A percentile compares a stretch with the other conserved stretches of the same genome.
Evolutionary conservation across 2,113 vertebrate genomes (phyloP).

Genomic region (Cottus gobio): DNA sequence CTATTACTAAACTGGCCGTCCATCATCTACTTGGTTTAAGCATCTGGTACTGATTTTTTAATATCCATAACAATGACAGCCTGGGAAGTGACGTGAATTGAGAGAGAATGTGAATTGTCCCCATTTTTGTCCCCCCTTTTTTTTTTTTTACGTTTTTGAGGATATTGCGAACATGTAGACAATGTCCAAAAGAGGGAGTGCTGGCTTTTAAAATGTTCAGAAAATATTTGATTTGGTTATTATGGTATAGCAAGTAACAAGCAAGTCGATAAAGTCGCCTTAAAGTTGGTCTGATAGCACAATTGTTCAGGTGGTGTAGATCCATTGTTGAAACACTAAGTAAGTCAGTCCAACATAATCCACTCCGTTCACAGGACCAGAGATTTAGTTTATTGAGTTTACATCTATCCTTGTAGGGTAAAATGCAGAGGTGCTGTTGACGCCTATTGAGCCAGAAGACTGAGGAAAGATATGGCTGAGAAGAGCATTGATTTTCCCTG

Average conservation of each 20-base stretch:
- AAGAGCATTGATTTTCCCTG: slow-evolving; percentile 29
- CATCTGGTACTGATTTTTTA: too few species aligned
- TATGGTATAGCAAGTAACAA: neutral
- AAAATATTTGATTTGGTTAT: neutral
- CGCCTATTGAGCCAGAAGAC: slow-evolving; percentile 18
- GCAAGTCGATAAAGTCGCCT: neutral
- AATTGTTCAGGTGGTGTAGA: neutral
- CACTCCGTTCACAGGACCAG: slow-evolving; percentile 14
- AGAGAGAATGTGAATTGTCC: neutral
- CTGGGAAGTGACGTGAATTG: too few species aligned
- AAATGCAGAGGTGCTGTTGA: slow-evolving; percentile 20
- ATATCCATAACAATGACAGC: too few species aligned
- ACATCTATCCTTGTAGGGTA: slow-evolving; percentile 16
- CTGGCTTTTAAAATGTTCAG: neutral
- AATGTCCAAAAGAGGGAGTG: neutral
- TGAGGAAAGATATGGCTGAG: slow-evolving; percentile 8
- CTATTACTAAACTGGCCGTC: too few species aligned
- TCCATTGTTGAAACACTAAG: slow-evolving; percentile 4
- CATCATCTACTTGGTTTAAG: too few species aligned
- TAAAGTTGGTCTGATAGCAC: neutral
- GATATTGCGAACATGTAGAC: neutral
- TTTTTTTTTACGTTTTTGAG: too few species aligned
- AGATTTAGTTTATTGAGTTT: slow-evolving; percentile 25
- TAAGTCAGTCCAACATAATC: slow-evolving; percentile 24
- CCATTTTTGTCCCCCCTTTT: neutral